These are phyloP conservation scores for Nomada fabriciana DNA, from an alignment of 2,888 invertebrate genomes.

Conservation along the genomic window DNA sequence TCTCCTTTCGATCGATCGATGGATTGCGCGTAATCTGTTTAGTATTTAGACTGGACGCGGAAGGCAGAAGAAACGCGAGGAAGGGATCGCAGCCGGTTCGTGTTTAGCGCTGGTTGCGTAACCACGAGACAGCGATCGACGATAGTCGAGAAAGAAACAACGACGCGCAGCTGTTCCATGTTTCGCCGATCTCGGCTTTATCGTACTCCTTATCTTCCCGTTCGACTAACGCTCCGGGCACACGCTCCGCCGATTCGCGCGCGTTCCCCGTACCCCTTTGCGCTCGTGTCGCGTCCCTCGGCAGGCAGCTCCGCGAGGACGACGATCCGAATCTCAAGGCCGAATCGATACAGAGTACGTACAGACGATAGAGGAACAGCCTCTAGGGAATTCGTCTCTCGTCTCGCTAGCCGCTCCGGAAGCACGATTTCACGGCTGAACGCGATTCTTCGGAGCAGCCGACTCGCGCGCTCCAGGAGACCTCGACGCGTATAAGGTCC, in stretches of 20 bases:
- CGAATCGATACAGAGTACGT: too few species aligned
- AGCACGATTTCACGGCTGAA: slow-evolving; percentile 1
- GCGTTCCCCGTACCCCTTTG: too few species aligned
- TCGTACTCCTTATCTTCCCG: slow-evolving; percentile 24
- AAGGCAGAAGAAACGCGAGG: not conserved
- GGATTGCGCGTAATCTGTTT: not conserved
- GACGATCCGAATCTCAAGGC: too few species aligned
- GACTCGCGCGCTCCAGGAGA: slow-evolving; percentile 6
- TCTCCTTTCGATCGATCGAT: too few species aligned
- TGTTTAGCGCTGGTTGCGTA: slow-evolving; percentile 56
- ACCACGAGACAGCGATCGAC: slow-evolving; percentile 64
- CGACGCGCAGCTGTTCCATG: slow-evolving; percentile 71
- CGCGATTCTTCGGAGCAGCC: not conserved
- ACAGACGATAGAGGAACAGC: too few species aligned
- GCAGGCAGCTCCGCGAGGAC: too few species aligned
- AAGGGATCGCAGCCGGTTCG: slow-evolving; percentile 13
- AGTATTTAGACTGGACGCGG: not conserved
- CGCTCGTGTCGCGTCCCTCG: too few species aligned
- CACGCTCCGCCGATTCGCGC: not conserved
- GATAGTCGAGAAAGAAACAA: slow-evolving; percentile 61
- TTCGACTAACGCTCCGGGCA: not conserved
- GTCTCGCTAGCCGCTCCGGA: not conserved
- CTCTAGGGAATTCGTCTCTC: not conserved
- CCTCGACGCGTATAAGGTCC: slow-evolving; percentile 33
- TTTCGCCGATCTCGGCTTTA: slow-evolving; percentile 58